phyloP scores from a whole-genome alignment of 2,113 vertebrate species.

The Cygnus atratus region DNA sequence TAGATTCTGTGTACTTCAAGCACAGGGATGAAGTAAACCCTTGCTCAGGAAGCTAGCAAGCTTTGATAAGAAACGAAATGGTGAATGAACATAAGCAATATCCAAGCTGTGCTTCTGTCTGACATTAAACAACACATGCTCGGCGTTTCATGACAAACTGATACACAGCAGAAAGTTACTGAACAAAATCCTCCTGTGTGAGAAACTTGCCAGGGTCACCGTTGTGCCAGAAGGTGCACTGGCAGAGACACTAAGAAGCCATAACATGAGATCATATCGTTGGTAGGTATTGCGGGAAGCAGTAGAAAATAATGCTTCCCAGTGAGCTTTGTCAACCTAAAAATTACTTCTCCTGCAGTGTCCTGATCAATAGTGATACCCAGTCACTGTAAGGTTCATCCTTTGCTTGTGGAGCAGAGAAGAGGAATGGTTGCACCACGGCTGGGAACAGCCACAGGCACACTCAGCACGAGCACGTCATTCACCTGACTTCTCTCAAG shows the following conservation, averaged over 20 bases:
- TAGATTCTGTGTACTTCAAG: background rate
- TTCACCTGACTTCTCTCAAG: background rate
- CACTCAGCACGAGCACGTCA: fast-evolving
- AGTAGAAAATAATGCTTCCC: background rate
- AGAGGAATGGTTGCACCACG: background rate
- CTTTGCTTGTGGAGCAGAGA: background rate
- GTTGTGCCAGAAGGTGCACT: background rate
- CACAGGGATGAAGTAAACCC: background rate
- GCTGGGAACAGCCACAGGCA: background rate
- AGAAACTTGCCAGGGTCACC: conserved; percentile 9
- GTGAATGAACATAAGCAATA: conserved; percentile 10
- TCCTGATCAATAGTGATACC: background rate
- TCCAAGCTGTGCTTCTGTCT: conserved; percentile 52
- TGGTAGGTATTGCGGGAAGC: background rate
- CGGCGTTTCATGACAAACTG: conserved; percentile 38
- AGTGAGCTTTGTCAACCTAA: background rate
- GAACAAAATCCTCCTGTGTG: conserved; percentile 31
- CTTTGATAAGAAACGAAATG: conserved; percentile 17
- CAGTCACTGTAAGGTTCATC: fast-evolving
- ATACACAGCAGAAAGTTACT: conserved; percentile 11
- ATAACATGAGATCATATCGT: fast-evolving
- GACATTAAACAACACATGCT: conserved; percentile 69
- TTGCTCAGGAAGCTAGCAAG: conserved; percentile 34
- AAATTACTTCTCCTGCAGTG: background rate
- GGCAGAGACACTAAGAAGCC: background rate